Conservation (phyloP, 2,888 invertebrate genomes). For the Drosophila acutilabella region DNA sequence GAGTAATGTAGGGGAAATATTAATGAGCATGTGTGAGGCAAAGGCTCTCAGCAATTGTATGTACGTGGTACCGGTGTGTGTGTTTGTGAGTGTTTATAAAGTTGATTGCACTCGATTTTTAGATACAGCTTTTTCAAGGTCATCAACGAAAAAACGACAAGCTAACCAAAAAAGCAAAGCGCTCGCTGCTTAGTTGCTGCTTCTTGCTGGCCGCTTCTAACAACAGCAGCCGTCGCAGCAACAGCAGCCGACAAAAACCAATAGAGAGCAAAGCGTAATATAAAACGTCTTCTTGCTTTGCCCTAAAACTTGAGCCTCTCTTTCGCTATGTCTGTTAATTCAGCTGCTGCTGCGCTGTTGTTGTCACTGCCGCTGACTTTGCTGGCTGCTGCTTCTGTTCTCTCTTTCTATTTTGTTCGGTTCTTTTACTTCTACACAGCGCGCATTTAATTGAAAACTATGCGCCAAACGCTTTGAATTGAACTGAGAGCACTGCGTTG, state of each 20-base stretch:
- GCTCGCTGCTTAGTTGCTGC: conserved; percentile 46
- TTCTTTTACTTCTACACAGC: conserved; percentile 5
- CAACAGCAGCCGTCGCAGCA: conserved; percentile 9
- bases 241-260: conserved; percentile 2
- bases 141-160: conserved; percentile 80
- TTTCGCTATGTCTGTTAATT: conserved; percentile 10
- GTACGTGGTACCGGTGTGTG: conserved; percentile 28
- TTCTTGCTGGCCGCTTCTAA: conserved; percentile 52
- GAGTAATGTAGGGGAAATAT: conserved; percentile 73
- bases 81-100: conserved; percentile 71
- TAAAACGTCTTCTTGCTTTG: conserved; percentile 31
- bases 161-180: conserved; percentile 64
- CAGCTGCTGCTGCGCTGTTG: background rate
- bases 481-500: conserved; percentile 22
- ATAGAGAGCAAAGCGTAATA: conserved; percentile 2
- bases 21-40: conserved; percentile 51
- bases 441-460: conserved; percentile 60
- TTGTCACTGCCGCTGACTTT: background rate
- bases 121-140: conserved; percentile 85
- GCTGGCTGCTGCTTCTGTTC: conserved; percentile 1
- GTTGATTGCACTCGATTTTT: conserved; percentile 85
- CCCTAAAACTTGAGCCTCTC: conserved; percentile 52
- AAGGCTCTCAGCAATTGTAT: conserved; percentile 45
- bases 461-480: conserved; percentile 49
- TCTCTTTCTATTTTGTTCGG: background rate